Evolutionary conservation across 2,888 invertebrate species (phyloP).

Genomic region (Lasioglossum leucozonium): DNA sequence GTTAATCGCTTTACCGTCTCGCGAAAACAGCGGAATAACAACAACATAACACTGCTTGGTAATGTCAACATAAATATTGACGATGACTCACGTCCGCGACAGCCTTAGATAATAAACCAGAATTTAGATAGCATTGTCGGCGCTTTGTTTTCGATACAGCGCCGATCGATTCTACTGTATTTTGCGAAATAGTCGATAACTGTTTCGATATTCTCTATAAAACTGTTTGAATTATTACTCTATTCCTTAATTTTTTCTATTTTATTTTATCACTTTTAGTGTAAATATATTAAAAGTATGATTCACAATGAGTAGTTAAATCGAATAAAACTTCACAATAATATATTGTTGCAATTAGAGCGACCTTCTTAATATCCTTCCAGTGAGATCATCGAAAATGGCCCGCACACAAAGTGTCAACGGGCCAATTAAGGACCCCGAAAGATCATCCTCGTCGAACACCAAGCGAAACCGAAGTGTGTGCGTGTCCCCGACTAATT

Average conservation of each 20-base stretch:
- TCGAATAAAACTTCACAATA: neutral
- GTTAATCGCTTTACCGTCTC: neutral
- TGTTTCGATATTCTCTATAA: too few relatives aligned
- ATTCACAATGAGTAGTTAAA: neutral
- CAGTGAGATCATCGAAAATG: neutral
- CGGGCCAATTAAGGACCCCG: neutral
- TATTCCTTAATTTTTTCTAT: too few relatives aligned
- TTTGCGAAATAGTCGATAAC: neutral
- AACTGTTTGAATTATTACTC: too few relatives aligned
- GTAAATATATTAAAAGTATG: neutral
- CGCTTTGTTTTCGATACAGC: neutral
- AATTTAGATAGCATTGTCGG: neutral
- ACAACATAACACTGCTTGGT: neutral
- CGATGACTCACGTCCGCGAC: neutral
- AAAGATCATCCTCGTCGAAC: neutral
- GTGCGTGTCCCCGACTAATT: slow-evolving; percentile 13
- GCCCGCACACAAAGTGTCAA: neutral
- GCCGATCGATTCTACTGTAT: neutral
- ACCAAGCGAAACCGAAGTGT: neutral
- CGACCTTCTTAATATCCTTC: neutral
- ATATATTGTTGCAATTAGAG: neutral
- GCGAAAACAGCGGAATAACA: neutral
- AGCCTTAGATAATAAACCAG: neutral
- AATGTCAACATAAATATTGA: slow-evolving; percentile 11
- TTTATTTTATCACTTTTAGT: too few relatives aligned